Evolutionary conservation across 2,888 invertebrate species (phyloP), one percentile per base, ranked within the genome.

Genomic region (Chrysomela aeneicollis): DNA sequence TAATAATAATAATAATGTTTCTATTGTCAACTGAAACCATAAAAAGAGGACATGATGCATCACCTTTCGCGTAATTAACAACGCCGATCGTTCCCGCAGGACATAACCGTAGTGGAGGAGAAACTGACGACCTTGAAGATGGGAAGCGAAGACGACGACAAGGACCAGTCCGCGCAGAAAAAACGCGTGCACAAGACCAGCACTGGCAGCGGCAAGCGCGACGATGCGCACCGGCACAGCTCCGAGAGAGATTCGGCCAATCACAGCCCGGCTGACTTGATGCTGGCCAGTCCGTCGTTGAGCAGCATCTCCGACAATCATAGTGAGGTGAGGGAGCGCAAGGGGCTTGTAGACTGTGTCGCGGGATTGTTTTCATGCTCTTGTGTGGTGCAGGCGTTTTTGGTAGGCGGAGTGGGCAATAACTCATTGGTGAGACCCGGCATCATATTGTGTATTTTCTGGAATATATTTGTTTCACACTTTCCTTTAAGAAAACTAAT

Each of bases 201-300:
- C 55, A 57, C 58, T 4, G 59, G 42, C 42, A 42, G 65, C 59
- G 47, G 49, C 59, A 21, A 77, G 81, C 42, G 42, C 42, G 42
- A 42, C n/a, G 42, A 35, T 66, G 75, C 81, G 58, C 73, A 78
- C 72, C 68, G 86, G 84, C 77, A 79, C 68, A 71, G 82, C 77
- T 73, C 79, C 69, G 76, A 81, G 76, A 65, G 91, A 77, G 91
- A 92, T 82, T 92, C 92, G 21, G 92, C 92, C 19, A 92, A 91
- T 82, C 91, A 92, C 76, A 92, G 92, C 82, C 91, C 91, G 1
- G 87, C 89, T 60, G 92, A 91, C 75, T 89, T 88, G 37, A 88
- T 83, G 80, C 79, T 90, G 73, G 90, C 87, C 71, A 89, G 89
- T 81, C 88, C 89, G 67, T 88, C 89, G 61, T 85, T 88, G 77